Evolutionary conservation across 2,113 vertebrate genomes (phyloP), one percentile per base, ranked within the genome.

Genomic region (Nestor notabilis): DNA sequence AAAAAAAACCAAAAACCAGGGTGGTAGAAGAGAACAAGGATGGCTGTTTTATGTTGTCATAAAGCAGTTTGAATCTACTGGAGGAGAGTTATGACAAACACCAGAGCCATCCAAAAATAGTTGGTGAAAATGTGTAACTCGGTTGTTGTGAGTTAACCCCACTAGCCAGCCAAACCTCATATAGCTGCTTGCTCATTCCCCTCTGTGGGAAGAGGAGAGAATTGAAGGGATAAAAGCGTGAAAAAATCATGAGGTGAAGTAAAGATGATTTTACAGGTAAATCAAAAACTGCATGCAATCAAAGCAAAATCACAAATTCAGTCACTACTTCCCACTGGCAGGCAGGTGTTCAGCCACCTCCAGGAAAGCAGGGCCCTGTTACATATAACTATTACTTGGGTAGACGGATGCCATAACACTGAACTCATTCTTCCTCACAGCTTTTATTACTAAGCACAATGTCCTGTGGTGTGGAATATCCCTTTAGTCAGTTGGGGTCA

Each of bases 391-490:
- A 43, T 31, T 50, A 43, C 60, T 35, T 64, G 27, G 28, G 35
- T 66, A 61, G 24, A 33, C 41, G 66, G 27, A 52, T 39, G 12
- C 49, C n/a, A 5, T 17, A 47, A 47, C 17, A 52, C 47, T 5
- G 17, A n/a, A 53, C 37, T 78, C 10, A 19, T 50, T 63, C 7
- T 46, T 37, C 17, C 17, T 21, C 27, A 25, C 27, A 60, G 52
- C 5, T 53, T 49, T 43, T 55, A 35, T 8, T 63, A 20, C 11
- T 7, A 19, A 71, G 8, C 4, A 6, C 16, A 79, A 4, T 9
- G 4, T 28, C 9, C 7, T 8, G 9, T 9, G 6, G 21, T 50
- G 2, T 33, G 0, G 0, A 12, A 23, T 46, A 50, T 11, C 15
- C 31, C 33, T 82, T 33, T 44, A 31, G 10, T 25, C 25, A 69